Percentiles rank a stretch among this genome's conserved stretches.
Conservation (phyloP, 1,140 invertebrate species). For the Arctopsyche grandis region DNA sequence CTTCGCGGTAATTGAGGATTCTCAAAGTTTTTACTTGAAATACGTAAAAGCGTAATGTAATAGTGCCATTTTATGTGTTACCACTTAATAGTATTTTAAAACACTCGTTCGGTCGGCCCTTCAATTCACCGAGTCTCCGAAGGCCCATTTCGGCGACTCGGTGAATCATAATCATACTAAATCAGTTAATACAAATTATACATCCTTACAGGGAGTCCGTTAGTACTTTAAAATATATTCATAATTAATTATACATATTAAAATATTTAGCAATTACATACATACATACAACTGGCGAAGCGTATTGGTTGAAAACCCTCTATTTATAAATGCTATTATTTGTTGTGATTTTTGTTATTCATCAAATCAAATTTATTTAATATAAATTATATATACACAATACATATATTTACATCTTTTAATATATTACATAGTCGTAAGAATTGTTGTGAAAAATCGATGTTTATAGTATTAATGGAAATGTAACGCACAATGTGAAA, state of each 20-base stretch:
- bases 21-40: constrained; percentile 11
- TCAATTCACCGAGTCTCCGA: not conserved
- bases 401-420: constrained; percentile 26
- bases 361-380: constrained; percentile 50
- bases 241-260: constrained; percentile 1
- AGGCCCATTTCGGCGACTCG: not conserved
- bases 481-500: constrained; percentile 51
- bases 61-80: constrained; percentile 6
- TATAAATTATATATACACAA: constrained; percentile 26
- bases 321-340: constrained; percentile 39
- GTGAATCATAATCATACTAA: not conserved
- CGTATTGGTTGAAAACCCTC: constrained; percentile 11
- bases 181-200: constrained; percentile 1
- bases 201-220: constrained; percentile 3
- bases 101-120: not conserved
- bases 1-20: not conserved
- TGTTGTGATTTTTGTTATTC: constrained; percentile 54
- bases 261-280: constrained; percentile 17
- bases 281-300: constrained; percentile 9
- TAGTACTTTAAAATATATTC: constrained; percentile 6
- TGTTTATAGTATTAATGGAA: constrained; percentile 53
- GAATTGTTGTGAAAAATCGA: constrained; percentile 54
- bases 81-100: not conserved
- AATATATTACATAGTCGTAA: constrained; percentile 33
- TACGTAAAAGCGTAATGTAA: constrained; percentile 8